Base-by-base conservation (phyloP, 2,113 vertebrate species). In the Hippocampus barbouri region DNA sequence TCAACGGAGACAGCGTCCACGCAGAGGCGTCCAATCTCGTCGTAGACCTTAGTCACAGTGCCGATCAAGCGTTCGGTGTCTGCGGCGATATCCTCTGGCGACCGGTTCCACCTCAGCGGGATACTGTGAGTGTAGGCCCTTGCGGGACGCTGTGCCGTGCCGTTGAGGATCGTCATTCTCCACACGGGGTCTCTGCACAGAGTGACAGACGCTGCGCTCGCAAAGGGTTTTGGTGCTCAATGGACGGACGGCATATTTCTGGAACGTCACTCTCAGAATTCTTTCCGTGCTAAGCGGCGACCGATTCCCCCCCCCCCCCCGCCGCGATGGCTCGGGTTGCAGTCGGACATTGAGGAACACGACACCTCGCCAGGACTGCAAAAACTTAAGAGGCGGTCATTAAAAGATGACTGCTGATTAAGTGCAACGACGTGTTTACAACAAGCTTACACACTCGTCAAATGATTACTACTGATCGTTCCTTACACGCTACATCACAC, bases 91-190 rank as follows among this genome's bases (percentile, higher is more conserved):
- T 95, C 91, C 9, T 93, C 93, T 25, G 96, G 94, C 45, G 92
- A 92, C 74, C 97, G 85, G 82, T 98, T 93, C 97, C 96, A 98
- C 72, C 90, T 92, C 78, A 95, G 88, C 3, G 90, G 54, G 72
- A 92, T 94, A 70, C 7, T 88, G 72, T 81, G 91, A 72, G 91
- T 93, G 69, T 84, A 69, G 21, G 82, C 79, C 64, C 87, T 90
- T 75, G 86, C 63, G 20, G 86, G 74, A 40, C 82, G 59, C 41
- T 80, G 56, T 40, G 73, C 73, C 6, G 80, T 65, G 65, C 89
- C 89, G 49, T 89, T 87, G 72, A 93, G 92, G 77, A 97, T 89
- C 1, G 94, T 95, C 95, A 97, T 96, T 79, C 69, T 89, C 68
- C 75, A 23, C 23, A 49, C 15, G 30, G 30, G 60, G 15, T 62